Evolutionary conservation across 2,888 invertebrate species (phyloP).

Genomic region (Phortica magna): DNA sequence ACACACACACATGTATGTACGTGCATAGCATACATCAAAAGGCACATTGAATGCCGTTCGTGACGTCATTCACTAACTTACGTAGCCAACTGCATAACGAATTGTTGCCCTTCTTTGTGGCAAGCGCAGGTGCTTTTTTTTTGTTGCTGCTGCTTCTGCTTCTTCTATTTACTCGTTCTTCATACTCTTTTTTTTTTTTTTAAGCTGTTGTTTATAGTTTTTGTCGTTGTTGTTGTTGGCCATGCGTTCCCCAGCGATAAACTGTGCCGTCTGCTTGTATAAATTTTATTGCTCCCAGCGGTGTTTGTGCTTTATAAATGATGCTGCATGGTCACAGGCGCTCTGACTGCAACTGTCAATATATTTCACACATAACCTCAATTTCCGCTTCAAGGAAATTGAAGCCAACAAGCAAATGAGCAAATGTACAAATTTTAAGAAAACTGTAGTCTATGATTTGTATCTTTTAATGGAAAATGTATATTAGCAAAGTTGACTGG

Average conservation of each 20-base stretch:
- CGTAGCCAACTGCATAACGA: not conserved
- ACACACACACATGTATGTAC: constrained; percentile 17
- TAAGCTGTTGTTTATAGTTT: constrained; percentile 24
- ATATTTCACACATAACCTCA: too few relatives aligned
- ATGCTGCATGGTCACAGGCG: too few relatives aligned
- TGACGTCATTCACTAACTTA: constrained; percentile 51
- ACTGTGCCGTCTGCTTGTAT: not conserved
- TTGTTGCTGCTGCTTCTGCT: constrained; percentile 12
- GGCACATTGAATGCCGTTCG: constrained; percentile 55
- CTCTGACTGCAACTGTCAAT: too few relatives aligned
- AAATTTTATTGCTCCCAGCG: not conserved
- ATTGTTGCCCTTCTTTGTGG: not conserved
- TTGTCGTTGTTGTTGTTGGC: too few relatives aligned
- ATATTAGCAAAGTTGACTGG: too few relatives aligned
- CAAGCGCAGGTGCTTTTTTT: not conserved
- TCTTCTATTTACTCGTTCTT: not conserved
- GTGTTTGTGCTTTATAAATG: not conserved
- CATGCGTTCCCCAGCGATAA: not conserved
- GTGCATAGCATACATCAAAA: not conserved
- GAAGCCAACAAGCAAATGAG: too few relatives aligned
- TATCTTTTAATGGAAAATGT: too few relatives aligned
- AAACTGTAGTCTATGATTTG: too few relatives aligned
- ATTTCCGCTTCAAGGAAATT: too few relatives aligned
- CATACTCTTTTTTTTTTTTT: constrained; percentile 18
- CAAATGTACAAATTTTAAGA: too few relatives aligned